These are phyloP conservation scores for Ormyrus nitidulus DNA, from an alignment of 2,888 invertebrate genomes.

Conservation along the genomic window DNA sequence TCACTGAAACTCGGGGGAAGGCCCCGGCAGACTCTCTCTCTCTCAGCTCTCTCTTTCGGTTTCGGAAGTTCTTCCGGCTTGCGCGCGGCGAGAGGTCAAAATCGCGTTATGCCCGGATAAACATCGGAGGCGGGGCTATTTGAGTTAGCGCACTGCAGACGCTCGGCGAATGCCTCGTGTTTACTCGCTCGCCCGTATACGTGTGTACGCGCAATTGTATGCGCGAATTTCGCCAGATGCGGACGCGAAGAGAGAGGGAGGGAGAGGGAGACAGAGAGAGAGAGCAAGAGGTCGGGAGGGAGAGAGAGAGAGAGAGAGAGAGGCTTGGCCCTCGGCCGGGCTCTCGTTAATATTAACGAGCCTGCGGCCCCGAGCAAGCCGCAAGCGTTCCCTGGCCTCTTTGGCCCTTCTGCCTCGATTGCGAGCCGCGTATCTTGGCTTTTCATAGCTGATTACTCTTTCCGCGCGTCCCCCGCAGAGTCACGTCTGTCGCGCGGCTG, in stretches of 20 bases:
- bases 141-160: constrained; percentile 47
- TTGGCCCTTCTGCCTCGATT: not conserved
- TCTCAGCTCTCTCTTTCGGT: too few relatives aligned
- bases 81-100: not conserved
- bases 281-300: too few relatives aligned
- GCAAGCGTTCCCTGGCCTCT: not conserved
- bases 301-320: too few relatives aligned
- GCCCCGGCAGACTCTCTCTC: too few relatives aligned
- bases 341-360: constrained; percentile 38
- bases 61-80: too few relatives aligned
- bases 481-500: too few relatives aligned
- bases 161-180: not conserved
- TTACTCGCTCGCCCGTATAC: not conserved
- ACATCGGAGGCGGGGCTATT: constrained; percentile 60
- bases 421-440: too few relatives aligned
- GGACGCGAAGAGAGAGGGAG: too few relatives aligned
- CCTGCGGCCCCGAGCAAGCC: not conserved
- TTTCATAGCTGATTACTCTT: not conserved
- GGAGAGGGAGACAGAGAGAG: too few relatives aligned
- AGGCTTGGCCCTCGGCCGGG: not conserved
- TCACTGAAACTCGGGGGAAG: too few relatives aligned
- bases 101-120: constrained; percentile 56
- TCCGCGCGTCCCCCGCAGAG: not conserved
- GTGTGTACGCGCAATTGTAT: not conserved
- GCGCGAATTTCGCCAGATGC: not conserved